Conservation (phyloP, 2,888 invertebrate genomes). For the Thelaira solivaga region DNA sequence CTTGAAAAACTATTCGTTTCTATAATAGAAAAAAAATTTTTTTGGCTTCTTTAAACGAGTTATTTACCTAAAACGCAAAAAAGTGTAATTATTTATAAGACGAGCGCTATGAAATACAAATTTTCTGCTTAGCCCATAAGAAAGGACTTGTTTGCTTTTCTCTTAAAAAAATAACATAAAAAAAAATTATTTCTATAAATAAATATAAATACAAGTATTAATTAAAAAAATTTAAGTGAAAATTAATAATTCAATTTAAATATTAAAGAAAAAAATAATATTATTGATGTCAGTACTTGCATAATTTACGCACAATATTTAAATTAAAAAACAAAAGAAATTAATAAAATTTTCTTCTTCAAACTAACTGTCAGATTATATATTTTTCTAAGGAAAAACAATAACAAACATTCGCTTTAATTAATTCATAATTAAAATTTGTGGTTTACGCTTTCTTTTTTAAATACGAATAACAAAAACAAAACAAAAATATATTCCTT, state of each 20-base stretch:
- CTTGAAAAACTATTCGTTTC: no score
- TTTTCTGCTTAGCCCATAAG: no score
- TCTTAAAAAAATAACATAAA: no score
- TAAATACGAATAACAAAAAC: neutral
- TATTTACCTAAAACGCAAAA: no score
- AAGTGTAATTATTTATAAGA: no score
- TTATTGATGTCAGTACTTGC: constrained; percentile 45
- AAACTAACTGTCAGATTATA: neutral
- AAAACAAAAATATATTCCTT: neutral
- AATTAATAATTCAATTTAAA: no score
- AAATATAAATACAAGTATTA: no score
- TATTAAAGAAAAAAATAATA: neutral
- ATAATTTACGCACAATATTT: constrained; percentile 44
- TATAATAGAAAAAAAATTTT: no score
- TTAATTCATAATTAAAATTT: constrained; percentile 6
- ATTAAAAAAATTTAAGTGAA: no score
- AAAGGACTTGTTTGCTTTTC: neutral
- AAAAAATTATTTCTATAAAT: no score
- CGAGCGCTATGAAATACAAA: no score
- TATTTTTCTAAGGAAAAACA: constrained; percentile 4
- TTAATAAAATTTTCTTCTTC: neutral
- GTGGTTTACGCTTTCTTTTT: constrained; percentile 1
- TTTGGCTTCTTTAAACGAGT: no score
- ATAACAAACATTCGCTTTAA: neutral
- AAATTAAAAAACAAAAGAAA: neutral